Evolutionary conservation across 2,113 vertebrate species (phyloP), one percentile per base, ranked within the genome.

Genomic region (Plecturocebus donacophilus): DNA sequence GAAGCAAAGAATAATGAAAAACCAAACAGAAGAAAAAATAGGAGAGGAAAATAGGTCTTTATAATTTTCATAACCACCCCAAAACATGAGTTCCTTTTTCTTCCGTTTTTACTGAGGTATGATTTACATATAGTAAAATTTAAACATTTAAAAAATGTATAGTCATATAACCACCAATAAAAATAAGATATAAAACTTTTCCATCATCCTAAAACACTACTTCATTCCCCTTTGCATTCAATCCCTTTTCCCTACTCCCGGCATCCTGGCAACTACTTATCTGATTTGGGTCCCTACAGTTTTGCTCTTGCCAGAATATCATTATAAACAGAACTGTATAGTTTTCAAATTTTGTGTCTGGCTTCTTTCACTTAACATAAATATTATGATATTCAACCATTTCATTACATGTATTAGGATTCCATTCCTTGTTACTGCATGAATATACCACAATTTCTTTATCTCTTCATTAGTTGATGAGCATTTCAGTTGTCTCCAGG

Each of bases 71-170:
- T 54, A 95, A 88, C 66, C 8, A 88, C 23, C 61, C 47, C 52
- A 25, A 93, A 96, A 83, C 42, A 73, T 8, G 47, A n/a, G n/a
- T 17, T 19, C 17, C 56, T 66, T 73, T 81, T 82, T 8, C 17
- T 66, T 85, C 76, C 30, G 3, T 66, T 80, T 95, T 56, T 64
- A 61, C 9, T 54, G 64, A 87, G 11, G n/a, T 80, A 54, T 71
- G 45, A 56, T 56, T 83, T 82, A 88, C 61, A 83, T 64, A 79
- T 2, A 90, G 20, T 30, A 35, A 80, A 95, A 86, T n/a, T 86
- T 38, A 93, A 81, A 38, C 56, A 68, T 87, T 58, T 87, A 23
- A 96, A n/a, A 95, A 93, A 95, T 27, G 5, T 52, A 70, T 5
- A 73, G 35, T 56, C 38, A 91, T n/a, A 9, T 30, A 79, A 77